phyloP scores from a whole-genome alignment of 2,113 vertebrate genomes.

The Gobiocypris rarus region DNA sequence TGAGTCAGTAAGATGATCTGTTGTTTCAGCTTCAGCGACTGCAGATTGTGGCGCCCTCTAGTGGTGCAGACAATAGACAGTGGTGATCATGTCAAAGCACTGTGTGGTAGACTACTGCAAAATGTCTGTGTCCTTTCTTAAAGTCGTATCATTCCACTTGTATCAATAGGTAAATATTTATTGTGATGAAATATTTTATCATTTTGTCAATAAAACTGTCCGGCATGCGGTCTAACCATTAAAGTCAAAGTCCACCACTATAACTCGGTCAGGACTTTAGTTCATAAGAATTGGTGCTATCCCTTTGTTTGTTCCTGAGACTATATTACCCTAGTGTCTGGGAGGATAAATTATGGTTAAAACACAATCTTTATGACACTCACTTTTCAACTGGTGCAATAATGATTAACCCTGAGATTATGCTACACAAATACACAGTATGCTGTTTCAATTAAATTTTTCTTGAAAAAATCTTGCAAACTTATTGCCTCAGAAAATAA shows the following conservation, averaged over 20 bases:
- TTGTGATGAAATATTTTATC: slow-evolving; percentile 19
- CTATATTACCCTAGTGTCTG: slow-evolving; percentile 34
- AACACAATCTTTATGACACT: slow-evolving; percentile 51
- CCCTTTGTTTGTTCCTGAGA: slow-evolving; percentile 42
- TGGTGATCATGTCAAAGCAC: background rate
- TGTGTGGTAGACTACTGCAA: background rate
- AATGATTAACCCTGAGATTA: slow-evolving; percentile 56
- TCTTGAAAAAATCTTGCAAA: too few species aligned
- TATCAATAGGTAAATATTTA: slow-evolving; percentile 13
- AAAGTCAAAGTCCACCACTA: slow-evolving; percentile 14
- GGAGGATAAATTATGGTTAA: slow-evolving; percentile 26
- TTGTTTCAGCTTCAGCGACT: background rate
- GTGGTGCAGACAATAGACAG: slow-evolving; percentile 5
- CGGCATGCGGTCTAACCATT: background rate
- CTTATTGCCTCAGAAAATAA: too few species aligned
- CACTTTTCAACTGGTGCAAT: slow-evolving; percentile 34
- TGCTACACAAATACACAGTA: background rate
- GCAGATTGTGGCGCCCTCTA: background rate
- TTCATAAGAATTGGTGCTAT: background rate
- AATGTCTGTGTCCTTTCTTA: background rate
- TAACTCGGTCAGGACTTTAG: slow-evolving; percentile 13
- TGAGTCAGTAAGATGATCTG: background rate
- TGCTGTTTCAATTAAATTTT: too few species aligned
- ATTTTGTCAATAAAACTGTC: background rate
- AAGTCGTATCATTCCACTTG: background rate